Percentiles rank a stretch among this genome's conserved stretches.
phyloP scores from a whole-genome alignment of 2,113 vertebrate species.

The Ptilorrhoa leucosticta region DNA sequence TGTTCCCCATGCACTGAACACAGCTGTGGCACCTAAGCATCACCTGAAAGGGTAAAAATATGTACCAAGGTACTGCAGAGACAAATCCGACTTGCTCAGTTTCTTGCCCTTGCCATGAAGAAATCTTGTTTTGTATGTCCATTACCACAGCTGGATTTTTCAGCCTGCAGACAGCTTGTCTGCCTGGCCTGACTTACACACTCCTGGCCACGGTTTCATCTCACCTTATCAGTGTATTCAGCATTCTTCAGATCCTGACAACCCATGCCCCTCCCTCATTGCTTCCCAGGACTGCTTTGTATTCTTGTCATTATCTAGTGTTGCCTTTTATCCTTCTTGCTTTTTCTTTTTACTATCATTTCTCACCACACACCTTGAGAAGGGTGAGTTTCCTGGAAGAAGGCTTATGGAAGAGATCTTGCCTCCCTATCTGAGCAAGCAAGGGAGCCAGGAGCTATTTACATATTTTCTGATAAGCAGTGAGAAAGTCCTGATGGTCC shows the following conservation, averaged over 20 bases:
- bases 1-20: neutral
- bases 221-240: neutral
- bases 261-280: neutral
- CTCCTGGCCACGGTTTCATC: neutral
- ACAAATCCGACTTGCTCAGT: neutral
- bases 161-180: neutral
- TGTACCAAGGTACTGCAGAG: neutral
- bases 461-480: neutral
- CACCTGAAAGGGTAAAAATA: neutral
- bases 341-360: neutral
- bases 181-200: neutral
- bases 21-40: neutral
- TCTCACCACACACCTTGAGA: neutral
- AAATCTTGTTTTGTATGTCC: neutral
- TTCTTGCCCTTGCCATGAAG: neutral
- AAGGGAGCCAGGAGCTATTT: neutral
- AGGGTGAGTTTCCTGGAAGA: conserved; percentile 3
- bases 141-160: neutral
- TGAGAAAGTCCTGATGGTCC: neutral
- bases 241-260: neutral
- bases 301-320: neutral
- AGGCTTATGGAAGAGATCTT: neutral
- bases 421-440: neutral
- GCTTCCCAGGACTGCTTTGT: neutral
- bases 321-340: neutral